These are phyloP conservation scores for Ciconia nigra DNA, from an alignment of 2,797 vertebrate species.

Conservation along the genomic window DNA sequence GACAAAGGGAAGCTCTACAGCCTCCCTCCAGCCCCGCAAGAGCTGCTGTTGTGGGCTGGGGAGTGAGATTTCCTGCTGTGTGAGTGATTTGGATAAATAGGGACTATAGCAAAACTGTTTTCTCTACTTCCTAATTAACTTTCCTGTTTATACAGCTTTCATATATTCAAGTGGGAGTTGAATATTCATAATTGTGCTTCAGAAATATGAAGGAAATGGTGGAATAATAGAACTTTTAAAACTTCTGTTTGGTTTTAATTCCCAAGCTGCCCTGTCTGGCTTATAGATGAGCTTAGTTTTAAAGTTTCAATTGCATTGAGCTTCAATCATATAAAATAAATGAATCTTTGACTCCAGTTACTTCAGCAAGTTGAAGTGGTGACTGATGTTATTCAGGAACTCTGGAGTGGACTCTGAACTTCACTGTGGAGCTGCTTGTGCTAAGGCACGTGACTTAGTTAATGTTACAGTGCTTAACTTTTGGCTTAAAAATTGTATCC, in stretches of 20 bases:
- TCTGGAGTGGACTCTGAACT: not conserved
- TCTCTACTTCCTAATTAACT: conserved; percentile 29
- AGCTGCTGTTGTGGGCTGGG: not conserved
- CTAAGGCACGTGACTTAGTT: not conserved
- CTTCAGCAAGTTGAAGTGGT: not conserved
- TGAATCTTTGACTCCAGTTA: not conserved
- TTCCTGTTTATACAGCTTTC: conserved; percentile 40
- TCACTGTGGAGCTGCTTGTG: not conserved
- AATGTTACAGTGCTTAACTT: not conserved
- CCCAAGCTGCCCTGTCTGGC: not conserved
- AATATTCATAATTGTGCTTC: not conserved
- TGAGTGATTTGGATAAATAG: not conserved
- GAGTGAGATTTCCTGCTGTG: conserved; percentile 21
- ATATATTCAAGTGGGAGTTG: not conserved
- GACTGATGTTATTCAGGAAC: not conserved
- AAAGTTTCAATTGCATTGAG: rapidly evolving
- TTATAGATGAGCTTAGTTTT: not conserved
- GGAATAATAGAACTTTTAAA: not conserved
- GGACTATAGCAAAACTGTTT: conserved; percentile 10
- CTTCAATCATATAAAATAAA: not conserved
- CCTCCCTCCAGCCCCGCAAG: not conserved
- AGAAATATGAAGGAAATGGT: not conserved
- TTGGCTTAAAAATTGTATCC: not conserved
- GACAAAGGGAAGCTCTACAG: not conserved
- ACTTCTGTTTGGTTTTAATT: not conserved